These are phyloP conservation scores for Anarrhichthys ocellatus DNA, from an alignment of 2,113 vertebrate species.

Conservation along the genomic window DNA sequence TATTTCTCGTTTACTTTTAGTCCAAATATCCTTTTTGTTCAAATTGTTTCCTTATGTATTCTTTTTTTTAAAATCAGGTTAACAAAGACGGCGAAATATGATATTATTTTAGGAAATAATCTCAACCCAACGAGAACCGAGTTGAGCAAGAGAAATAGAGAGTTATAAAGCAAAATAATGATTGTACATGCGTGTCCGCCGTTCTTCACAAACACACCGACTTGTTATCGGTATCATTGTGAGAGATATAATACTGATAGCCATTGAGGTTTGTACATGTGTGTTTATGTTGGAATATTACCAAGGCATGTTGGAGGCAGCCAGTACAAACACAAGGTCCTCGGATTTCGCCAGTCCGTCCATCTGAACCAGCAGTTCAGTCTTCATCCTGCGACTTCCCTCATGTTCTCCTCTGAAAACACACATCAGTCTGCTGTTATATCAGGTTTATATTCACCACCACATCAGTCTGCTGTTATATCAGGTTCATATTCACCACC, in stretches of 20 bases:
- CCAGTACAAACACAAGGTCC: conserved; percentile 96
- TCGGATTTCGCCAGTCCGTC: conserved; percentile 94
- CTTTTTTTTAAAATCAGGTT: not conserved
- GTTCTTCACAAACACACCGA: not conserved
- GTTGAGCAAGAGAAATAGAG: not conserved
- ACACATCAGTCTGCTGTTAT: not conserved
- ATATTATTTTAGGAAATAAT: not conserved
- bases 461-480: no score
- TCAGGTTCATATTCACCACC: no score
- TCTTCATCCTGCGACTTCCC: conserved; percentile 96
- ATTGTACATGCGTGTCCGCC: not conserved
- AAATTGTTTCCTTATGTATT: not conserved
- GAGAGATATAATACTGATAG: not conserved
- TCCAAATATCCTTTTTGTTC: not conserved
- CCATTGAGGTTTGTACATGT: not conserved
- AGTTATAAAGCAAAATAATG: not conserved
- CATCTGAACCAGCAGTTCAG: conserved; percentile 97
- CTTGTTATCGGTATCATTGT: not conserved
- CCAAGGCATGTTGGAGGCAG: conserved; percentile 96
- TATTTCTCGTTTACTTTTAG: not conserved
- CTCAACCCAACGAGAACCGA: not conserved
- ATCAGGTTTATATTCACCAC: not conserved
- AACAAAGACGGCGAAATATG: not conserved
- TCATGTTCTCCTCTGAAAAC: conserved; percentile 91
- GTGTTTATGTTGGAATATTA: conserved; percentile 74